These are phyloP conservation scores for Sphaerophoria rueppellii DNA, from an alignment of 2,888 invertebrate species.

Conservation along the genomic window DNA sequence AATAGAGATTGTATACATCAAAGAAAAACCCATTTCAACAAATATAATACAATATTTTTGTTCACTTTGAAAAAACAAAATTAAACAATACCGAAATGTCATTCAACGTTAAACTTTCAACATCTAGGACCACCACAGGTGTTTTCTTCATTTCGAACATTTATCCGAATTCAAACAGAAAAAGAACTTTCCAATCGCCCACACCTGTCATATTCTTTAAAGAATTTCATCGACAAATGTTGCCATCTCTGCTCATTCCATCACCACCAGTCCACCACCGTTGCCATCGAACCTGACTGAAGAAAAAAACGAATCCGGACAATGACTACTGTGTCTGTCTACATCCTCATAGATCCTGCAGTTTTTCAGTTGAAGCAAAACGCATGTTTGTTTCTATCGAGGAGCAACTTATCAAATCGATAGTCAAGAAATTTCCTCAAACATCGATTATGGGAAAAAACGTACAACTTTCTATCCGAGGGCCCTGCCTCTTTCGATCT, in stretches of 20 bases:
- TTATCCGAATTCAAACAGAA: slow-evolving; percentile 51
- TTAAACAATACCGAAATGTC: slow-evolving; percentile 60
- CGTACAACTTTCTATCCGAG: slow-evolving; percentile 64
- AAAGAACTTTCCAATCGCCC: slow-evolving; percentile 13
- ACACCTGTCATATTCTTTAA: neutral
- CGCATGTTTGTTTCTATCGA: slow-evolving; percentile 58
- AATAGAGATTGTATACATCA: no score
- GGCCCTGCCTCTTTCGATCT: slow-evolving; percentile 13
- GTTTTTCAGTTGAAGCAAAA: slow-evolving; percentile 47
- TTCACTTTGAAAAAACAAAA: slow-evolving; percentile 21
- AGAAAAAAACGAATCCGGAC: slow-evolving; percentile 36
- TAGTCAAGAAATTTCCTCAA: slow-evolving; percentile 71
- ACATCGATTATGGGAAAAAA: slow-evolving; percentile 73
- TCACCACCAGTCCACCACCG: no score
- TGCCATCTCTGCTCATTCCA: slow-evolving; percentile 25
- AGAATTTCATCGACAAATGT: slow-evolving; percentile 55
- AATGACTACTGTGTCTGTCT: slow-evolving; percentile 9
- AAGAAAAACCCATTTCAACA: no score
- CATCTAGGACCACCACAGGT: slow-evolving; percentile 72
- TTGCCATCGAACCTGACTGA: neutral
- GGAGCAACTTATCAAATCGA: slow-evolving; percentile 73
- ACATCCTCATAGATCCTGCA: slow-evolving; percentile 48
- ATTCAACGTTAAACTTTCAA: slow-evolving; percentile 66
- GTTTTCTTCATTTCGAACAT: slow-evolving; percentile 66
- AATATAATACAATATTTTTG: no score